These are phyloP conservation scores for Trichogramma dendrolimi DNA, from an alignment of 2,888 invertebrate genomes.

Conservation along the genomic window DNA sequence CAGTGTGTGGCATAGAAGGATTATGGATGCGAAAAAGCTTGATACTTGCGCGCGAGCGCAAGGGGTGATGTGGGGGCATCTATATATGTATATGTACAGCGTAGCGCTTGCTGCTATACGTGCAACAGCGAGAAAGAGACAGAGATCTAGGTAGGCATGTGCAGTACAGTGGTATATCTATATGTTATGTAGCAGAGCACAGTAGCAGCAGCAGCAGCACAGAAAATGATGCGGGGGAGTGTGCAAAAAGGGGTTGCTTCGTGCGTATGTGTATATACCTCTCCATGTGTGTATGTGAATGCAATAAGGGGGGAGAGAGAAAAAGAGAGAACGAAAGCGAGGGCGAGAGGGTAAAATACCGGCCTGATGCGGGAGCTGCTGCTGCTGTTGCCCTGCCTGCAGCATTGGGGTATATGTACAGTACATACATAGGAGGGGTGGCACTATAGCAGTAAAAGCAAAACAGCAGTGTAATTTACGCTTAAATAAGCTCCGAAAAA, in stretches of 20 bases:
- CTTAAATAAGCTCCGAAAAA: no score
- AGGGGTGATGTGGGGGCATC: conserved; percentile 8
- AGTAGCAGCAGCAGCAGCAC: neutral
- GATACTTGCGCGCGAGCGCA: neutral
- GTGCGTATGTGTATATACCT: no score
- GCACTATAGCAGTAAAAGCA: no score
- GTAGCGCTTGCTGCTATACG: neutral
- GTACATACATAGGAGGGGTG: no score
- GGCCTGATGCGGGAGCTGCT: neutral
- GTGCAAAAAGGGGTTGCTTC: no score
- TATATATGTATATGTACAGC: neutral
- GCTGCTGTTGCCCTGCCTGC: no score
- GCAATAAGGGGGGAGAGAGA: neutral
- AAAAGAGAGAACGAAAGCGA: neutral
- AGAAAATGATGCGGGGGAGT: no score
- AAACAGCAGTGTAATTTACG: no score
- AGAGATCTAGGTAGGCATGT: neutral
- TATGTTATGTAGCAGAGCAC: neutral
- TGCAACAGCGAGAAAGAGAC: neutral
- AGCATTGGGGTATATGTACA: no score
- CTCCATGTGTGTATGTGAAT: no score
- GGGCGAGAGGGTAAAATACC: neutral
- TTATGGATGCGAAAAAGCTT: conserved; percentile 26
- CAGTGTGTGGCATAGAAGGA: conserved; percentile 16
- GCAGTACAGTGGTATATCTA: neutral